A percentile compares a stretch with the other conserved stretches of the same genome.
Evolutionary conservation across 2,888 invertebrate species (phyloP).

Genomic region (Euzophera pinguis): DNA sequence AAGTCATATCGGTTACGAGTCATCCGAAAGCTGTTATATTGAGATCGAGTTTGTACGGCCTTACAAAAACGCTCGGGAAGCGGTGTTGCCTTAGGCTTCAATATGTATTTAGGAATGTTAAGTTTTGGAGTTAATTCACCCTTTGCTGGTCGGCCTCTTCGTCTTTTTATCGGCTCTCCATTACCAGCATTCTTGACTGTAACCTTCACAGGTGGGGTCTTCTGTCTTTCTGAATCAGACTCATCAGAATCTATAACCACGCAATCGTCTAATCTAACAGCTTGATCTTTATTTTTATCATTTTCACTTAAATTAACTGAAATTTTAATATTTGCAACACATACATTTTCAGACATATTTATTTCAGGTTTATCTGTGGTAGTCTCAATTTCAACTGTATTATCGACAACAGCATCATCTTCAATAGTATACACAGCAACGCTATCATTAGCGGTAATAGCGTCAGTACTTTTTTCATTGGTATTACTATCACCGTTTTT

Average conservation of each 20-base stretch:
- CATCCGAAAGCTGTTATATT: background rate
- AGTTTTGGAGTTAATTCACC: no score
- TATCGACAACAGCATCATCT: background rate
- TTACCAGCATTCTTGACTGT: background rate
- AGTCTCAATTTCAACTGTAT: background rate
- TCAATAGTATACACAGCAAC: background rate
- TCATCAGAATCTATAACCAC: constrained; percentile 15
- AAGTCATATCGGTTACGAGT: background rate
- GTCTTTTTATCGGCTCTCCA: background rate
- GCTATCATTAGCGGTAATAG: background rate
- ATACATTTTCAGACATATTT: background rate
- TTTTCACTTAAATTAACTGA: background rate
- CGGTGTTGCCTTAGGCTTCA: background rate
- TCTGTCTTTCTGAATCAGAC: background rate
- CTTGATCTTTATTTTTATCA: background rate
- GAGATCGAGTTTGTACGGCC: background rate
- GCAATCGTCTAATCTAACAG: background rate
- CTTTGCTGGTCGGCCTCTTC: background rate
- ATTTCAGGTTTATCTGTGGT: background rate
- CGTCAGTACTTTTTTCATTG: background rate
- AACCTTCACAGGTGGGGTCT: background rate
- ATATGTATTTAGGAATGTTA: background rate
- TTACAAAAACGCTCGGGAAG: background rate
- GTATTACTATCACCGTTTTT: background rate
- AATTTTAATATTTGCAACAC: background rate